Evolutionary conservation across 2,888 invertebrate species (phyloP), one percentile per base, ranked within the genome.

Genomic region (Troides helena): DNA sequence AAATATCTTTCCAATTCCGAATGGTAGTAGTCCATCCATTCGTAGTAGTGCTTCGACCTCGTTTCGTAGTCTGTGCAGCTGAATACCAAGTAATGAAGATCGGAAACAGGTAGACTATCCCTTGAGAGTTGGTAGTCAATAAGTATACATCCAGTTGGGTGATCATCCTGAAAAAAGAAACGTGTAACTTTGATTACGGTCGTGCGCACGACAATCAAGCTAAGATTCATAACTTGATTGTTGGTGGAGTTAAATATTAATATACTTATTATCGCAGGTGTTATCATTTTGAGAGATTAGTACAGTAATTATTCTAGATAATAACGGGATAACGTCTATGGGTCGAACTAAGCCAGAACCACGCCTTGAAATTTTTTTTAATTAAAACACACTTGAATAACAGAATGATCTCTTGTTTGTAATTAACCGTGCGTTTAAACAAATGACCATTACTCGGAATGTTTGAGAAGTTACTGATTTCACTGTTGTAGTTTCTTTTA

Each of bases 81-180:
- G 62, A 83, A 78, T 5, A 82, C 70, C 67, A 81, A 75, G 70
- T 79, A 79, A 0, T 76, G 70, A 0, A 83, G 58, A 53, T 83
- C 83, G 14, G 63, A 60, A 10, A 73, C 77, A 1, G 82, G 83
- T 23, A 71, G 75, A 17, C 70, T 70, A 46, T 76, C 77, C 50
- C 68, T 74, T 0, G 79, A 73, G 6, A 78, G 6, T 69, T 84
- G 83, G 68, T 83, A 83, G 72, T 83, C 83, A 14, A 83, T 80
- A 69, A 82, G 74, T 7, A 81, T 72, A 8, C 77, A 74, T n/a
- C 75, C 72, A 0, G 72, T 58, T 0, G 78, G 69, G 6, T 68
- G 68, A 7, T 74, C 74, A 8, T 69, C 74, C 81, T 82, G 75
- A 66, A 80, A 78, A 58, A 65, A 14, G 30, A 46, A 62, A n/a